These are phyloP conservation scores for Anarsia innoxiella DNA, from an alignment of 2,888 invertebrate species.

Conservation along the genomic window DNA sequence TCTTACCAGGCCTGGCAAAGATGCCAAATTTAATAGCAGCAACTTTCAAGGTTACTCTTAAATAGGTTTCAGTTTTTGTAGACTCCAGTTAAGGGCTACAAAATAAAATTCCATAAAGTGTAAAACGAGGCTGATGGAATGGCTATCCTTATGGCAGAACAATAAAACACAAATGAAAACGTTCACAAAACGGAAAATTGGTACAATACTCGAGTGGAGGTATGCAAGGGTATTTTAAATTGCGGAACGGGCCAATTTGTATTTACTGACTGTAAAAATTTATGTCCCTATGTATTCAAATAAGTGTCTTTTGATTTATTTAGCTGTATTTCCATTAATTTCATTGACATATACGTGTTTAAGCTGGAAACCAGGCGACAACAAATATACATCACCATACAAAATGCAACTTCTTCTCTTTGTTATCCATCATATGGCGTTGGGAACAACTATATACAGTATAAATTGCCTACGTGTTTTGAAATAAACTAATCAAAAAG, in stretches of 20 bases:
- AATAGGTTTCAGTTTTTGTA: not conserved
- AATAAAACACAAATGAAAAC: slow-evolving; percentile 43
- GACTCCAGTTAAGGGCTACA: slow-evolving; percentile 18
- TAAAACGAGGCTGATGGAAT: slow-evolving; percentile 33
- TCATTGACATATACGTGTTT: no score
- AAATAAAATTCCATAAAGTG: slow-evolving; percentile 36
- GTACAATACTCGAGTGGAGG: slow-evolving; percentile 20
- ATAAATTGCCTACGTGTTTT: no score
- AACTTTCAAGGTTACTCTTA: no score
- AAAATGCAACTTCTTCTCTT: no score
- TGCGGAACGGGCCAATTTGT: slow-evolving; percentile 26
- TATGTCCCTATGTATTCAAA: slow-evolving; percentile 20
- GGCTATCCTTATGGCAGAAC: slow-evolving; percentile 25
- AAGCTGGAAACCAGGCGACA: no score
- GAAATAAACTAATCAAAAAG: not conserved
- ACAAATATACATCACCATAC: no score
- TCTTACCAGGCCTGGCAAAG: no score
- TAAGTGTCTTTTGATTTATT: no score
- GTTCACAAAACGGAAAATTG: slow-evolving; percentile 35
- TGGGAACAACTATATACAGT: no score
- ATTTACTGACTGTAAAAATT: slow-evolving; percentile 35
- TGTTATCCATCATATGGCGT: not conserved
- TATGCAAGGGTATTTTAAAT: slow-evolving; percentile 3
- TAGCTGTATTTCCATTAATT: no score
- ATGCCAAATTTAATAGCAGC: no score